Evolutionary conservation across 2,888 invertebrate genomes (phyloP).

Genomic region (Himalopsyche anomala): DNA sequence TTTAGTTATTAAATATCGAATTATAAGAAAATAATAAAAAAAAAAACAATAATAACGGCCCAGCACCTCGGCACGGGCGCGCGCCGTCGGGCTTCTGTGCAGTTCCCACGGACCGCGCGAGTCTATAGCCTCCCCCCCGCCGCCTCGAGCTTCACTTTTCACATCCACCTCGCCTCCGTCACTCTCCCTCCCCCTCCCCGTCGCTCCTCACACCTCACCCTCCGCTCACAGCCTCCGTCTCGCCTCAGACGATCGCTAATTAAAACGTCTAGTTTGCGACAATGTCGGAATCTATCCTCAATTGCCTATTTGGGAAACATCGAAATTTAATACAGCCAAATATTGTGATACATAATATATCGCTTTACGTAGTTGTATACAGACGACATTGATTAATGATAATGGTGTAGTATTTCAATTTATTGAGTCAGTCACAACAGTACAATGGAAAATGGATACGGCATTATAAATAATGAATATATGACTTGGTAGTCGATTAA

Average conservation of each 20-base stretch:
- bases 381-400: background rate
- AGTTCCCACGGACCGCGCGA: slow-evolving; percentile 77
- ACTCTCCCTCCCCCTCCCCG: slow-evolving; percentile 34
- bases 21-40: background rate
- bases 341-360: too few species aligned
- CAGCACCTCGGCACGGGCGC: slow-evolving; percentile 70
- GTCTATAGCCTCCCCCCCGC: slow-evolving; percentile 49
- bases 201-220: slow-evolving; percentile 20
- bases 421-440: too few species aligned
- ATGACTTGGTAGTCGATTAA: too few species aligned
- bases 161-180: slow-evolving; percentile 27
- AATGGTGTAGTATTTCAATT: background rate
- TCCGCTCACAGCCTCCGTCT: background rate
- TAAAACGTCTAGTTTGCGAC: slow-evolving; percentile 50
- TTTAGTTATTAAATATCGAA: too few species aligned
- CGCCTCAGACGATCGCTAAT: slow-evolving; percentile 52
- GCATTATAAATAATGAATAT: too few species aligned
- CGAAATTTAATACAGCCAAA: background rate
- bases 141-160: slow-evolving; percentile 46
- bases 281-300: slow-evolving; percentile 12
- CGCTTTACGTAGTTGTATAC: background rate
- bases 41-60: slow-evolving; percentile 53
- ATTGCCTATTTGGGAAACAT: slow-evolving; percentile 24
- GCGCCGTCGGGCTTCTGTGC: slow-evolving; percentile 78
- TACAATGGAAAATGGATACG: too few species aligned